Conservation (phyloP, 2,888 invertebrate genomes). For the Norana najaformis region DNA sequence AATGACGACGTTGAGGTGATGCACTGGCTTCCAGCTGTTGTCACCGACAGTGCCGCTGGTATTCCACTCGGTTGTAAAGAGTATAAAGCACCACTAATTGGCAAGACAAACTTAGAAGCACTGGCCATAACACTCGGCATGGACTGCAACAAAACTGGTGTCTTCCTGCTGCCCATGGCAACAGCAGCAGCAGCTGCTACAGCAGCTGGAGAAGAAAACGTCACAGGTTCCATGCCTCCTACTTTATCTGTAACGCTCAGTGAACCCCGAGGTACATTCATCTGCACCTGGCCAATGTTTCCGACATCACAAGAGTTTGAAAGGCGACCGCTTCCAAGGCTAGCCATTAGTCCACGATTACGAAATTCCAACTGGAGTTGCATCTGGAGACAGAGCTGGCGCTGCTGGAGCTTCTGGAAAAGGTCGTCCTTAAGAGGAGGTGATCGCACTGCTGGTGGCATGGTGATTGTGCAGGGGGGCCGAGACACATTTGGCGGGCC, state of each 20-base stretch:
- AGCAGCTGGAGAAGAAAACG: not conserved
- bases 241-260: not conserved
- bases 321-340: not conserved
- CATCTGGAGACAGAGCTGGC: conserved; percentile 25
- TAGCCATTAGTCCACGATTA: not conserved
- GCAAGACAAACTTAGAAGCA: not conserved
- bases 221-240: not conserved
- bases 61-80: not conserved
- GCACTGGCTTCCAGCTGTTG: conserved; percentile 1
- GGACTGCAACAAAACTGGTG: conserved; percentile 1
- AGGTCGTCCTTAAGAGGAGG: conserved; percentile 28
- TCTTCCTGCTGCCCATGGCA: conserved; percentile 4
- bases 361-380: conserved; percentile 26
- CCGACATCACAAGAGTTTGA: not conserved
- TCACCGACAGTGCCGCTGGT: not conserved
- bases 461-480: not conserved
- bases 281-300: not conserved
- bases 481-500: conserved; percentile 70
- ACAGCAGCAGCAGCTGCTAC: not conserved
- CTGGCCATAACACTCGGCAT: not conserved
- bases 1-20: not conserved
- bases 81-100: not conserved
- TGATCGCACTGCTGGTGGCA: not conserved
- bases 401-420: conserved; percentile 26
- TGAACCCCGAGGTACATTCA: not conserved